Conservation (phyloP, 2,797 vertebrate genomes). For the Cephalopachus bancanus region DNA sequence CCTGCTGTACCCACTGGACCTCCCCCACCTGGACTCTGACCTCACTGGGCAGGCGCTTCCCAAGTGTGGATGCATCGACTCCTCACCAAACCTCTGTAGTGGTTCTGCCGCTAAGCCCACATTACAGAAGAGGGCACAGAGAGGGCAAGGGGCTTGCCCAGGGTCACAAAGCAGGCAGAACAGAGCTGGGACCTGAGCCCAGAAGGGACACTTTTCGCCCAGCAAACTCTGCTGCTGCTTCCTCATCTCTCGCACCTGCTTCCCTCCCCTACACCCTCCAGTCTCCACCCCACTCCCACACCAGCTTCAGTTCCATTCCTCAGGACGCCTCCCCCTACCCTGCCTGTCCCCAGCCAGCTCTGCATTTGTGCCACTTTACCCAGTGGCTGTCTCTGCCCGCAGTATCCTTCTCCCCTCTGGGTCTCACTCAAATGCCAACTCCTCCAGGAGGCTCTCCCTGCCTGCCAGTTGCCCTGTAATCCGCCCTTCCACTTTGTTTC, state of each 20-base stretch:
- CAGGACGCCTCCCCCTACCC: too few relatives aligned
- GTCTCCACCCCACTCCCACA: background rate
- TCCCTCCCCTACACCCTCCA: background rate
- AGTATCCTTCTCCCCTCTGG: background rate
- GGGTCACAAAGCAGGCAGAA: background rate
- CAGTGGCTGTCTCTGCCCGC: background rate
- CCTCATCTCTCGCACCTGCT: rapidly evolving
- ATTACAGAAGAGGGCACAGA: background rate
- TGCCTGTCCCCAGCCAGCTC: background rate
- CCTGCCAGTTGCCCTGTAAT: background rate
- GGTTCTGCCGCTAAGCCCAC: background rate
- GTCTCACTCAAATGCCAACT: background rate
- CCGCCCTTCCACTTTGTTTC: background rate
- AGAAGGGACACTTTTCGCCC: rapidly evolving
- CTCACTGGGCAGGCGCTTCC: background rate
- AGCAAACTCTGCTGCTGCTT: background rate
- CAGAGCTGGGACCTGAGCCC: background rate
- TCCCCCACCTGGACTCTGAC: background rate
- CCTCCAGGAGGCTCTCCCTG: background rate
- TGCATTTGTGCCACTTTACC: background rate
- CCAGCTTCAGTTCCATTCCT: background rate
- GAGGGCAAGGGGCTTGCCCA: background rate
- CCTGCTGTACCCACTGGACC: background rate
- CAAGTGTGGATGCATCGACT: background rate
- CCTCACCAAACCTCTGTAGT: background rate